These are phyloP conservation scores for Myotis myotis DNA, from an alignment of 2,797 vertebrate species.

Conservation along the genomic window DNA sequence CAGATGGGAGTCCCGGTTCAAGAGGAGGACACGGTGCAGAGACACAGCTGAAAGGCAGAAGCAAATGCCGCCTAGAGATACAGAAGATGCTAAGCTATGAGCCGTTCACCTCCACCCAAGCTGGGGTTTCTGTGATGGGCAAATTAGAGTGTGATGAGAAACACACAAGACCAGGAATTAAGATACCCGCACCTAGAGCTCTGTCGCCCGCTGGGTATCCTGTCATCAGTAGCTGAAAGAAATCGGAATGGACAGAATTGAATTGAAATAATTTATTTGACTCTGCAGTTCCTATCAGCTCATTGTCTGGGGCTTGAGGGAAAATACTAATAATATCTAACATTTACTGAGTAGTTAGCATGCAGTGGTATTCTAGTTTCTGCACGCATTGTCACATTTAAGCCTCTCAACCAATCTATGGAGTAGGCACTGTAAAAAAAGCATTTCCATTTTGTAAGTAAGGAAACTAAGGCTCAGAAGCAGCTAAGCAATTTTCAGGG, in stretches of 20 bases:
- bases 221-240: background rate
- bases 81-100: background rate
- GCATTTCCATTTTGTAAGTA: background rate
- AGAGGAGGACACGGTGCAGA: background rate
- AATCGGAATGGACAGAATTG: background rate
- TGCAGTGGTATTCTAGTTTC: background rate
- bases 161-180: background rate
- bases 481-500: background rate
- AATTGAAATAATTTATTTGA: slow-evolving; percentile 27
- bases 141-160: background rate
- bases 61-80: background rate
- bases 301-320: background rate
- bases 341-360: background rate
- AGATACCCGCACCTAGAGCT: background rate
- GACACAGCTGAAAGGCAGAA: background rate
- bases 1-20: background rate
- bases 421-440: too few species aligned
- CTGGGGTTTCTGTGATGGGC: background rate
- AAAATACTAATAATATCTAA: background rate
- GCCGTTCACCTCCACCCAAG: background rate
- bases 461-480: background rate
- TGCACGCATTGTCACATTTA: background rate
- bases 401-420: background rate
- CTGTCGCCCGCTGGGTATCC: background rate
- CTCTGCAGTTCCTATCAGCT: background rate